Evolutionary conservation across 2,113 vertebrate species (phyloP), one percentile per base, ranked within the genome.

Genomic region (Andinoacara biseriatus): DNA sequence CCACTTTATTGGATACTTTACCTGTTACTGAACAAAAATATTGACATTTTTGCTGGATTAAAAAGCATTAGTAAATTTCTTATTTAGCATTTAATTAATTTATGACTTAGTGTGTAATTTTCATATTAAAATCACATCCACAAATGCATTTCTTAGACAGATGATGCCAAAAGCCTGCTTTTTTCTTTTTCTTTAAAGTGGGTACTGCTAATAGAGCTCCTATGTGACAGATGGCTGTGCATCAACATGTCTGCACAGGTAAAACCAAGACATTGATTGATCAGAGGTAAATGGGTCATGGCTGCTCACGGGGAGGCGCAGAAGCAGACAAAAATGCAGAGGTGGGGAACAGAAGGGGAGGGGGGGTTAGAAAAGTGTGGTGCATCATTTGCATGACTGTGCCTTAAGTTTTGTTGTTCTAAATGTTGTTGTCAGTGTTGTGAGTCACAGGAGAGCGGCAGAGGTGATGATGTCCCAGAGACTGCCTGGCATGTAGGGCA

Each of bases 391-490:
- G 91, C 88, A 92, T 88, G 69, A 84, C 83, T 58, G 85, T 43
- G 40, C 74, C 83, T 83, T 81, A 89, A 86, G 87, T 86, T 84
- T 74, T 90, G 84, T 85, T 82, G 83, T 76, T 83, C 86, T 87
- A 88, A 86, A 77, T 87, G 62, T 72, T 90, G 76, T 82, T 65
- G 84, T 93, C 85, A 58, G 75, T 87, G 86, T 65, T 86, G 83
- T 87, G 91, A 92, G 89, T 91, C 91, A 89, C 90, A 78, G 65
- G 67, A 84, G 86, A 86, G 87, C 57, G 5, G 86, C 56, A 76
- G 88, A 88, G 93, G 90, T 89, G 90, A 88, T 93, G 92, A 94
- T 93, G 94, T 94, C 92, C 93, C 76, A 14, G 81, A 86, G 82
- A 69, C 49, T 62, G 91, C 13, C 90, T 84, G 87, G 79, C 93